Evolutionary conservation across 2,888 invertebrate genomes (phyloP).

Genomic region (Drosophila nigricruria): DNA sequence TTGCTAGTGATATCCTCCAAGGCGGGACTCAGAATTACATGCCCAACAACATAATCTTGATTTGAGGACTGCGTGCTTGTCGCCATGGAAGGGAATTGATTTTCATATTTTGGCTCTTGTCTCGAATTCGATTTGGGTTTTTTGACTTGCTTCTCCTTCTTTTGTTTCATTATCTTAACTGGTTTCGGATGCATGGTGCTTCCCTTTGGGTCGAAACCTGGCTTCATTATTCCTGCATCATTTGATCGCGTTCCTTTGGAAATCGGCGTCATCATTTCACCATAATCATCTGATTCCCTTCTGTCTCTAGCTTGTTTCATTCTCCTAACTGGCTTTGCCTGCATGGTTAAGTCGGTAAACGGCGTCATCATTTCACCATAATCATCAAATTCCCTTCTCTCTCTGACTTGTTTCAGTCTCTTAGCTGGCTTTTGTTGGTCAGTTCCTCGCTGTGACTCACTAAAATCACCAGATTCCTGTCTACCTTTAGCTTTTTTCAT

Average conservation of each 20-base stretch:
- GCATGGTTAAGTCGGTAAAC: neutral
- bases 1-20: neutral
- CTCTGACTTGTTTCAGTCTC: neutral
- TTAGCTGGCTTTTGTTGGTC: too few species aligned
- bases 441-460: too few species aligned
- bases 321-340: neutral
- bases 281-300: neutral
- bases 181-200: neutral
- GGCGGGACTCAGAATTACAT: constrained; percentile 21
- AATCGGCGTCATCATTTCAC: neutral
- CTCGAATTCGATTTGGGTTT: neutral
- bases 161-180: neutral
- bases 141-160: too few species aligned
- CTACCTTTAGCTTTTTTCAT: too few species aligned
- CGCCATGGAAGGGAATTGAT: neutral
- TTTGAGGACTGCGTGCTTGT: neutral
- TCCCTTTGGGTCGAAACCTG: neutral
- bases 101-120: neutral
- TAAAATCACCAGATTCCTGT: too few species aligned
- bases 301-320: neutral
- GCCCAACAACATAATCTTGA: constrained; percentile 23
- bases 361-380: neutral
- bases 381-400: neutral
- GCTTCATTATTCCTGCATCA: neutral
- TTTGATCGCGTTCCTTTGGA: neutral